Conservation (phyloP, 2,888 invertebrate genomes). For the Hyposoter didymator region DNA sequence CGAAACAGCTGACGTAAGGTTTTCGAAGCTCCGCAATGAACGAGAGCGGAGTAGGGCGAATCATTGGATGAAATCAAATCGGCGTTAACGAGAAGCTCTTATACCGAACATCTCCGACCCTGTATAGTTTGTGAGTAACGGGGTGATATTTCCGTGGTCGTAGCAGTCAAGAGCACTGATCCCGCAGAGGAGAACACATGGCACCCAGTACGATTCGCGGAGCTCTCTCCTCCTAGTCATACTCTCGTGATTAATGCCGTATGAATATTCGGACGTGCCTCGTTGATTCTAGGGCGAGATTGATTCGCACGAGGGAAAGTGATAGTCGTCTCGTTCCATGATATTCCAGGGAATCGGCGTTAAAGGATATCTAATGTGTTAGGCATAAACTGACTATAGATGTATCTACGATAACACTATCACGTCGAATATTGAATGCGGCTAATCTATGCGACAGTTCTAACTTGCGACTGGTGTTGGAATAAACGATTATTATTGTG, state of each 20-base stretch:
- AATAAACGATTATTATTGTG: conserved; percentile 36
- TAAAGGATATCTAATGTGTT: conserved; percentile 44
- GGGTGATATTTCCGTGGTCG: conserved; percentile 47
- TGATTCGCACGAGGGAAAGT: conserved; percentile 66
- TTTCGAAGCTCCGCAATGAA: conserved; percentile 21
- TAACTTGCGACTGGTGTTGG: conserved; percentile 51
- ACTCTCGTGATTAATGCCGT: conserved; percentile 73
- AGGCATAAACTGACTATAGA: conserved; percentile 7
- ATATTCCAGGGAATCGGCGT: conserved; percentile 23
- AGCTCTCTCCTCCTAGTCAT: conserved; percentile 71
- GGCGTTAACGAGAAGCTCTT: conserved; percentile 74
- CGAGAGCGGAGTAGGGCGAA: conserved; percentile 30
- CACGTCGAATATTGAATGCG: conserved; percentile 27
- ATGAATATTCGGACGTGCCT: conserved; percentile 77
- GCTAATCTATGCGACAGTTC: conserved; percentile 50
- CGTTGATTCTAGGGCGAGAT: conserved; percentile 72
- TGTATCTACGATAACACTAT: conserved; percentile 16
- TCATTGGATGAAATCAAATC: conserved; percentile 74
- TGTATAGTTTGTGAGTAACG: conserved; percentile 40
- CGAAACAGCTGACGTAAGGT: conserved; percentile 52
- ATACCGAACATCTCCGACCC: conserved; percentile 54
- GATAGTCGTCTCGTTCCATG: conserved; percentile 56
- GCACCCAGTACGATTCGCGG: conserved; percentile 65
- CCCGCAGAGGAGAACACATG: conserved; percentile 67
- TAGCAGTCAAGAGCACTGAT: conserved; percentile 37